Conservation (phyloP, 2,888 invertebrate species). For the Keiferia lycopersicella region DNA sequence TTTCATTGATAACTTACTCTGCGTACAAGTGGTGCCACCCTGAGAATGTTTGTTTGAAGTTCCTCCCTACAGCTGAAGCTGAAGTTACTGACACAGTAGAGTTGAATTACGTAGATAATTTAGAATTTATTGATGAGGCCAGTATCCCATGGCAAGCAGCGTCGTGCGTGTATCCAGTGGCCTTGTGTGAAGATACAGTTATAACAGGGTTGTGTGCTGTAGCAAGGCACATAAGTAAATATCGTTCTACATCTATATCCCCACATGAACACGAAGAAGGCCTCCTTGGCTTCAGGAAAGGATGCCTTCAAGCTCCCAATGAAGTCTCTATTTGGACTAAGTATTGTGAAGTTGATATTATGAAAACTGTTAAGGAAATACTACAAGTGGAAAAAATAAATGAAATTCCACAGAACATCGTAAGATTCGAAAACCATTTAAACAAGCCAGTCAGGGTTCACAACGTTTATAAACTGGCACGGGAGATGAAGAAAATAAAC, state of each 20-base stretch:
- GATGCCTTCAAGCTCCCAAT: conserved; percentile 90
- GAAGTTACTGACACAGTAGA: conserved; percentile 35
- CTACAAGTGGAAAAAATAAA: conserved; percentile 42
- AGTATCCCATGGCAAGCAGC: conserved; percentile 74
- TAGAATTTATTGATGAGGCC: conserved; percentile 50
- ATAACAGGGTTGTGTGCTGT: conserved; percentile 91
- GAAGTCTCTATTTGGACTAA: conserved; percentile 95
- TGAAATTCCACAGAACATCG: conserved; percentile 85
- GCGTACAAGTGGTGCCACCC: conserved; percentile 82
- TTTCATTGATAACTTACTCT: conserved; percentile 84
- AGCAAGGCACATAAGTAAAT: conserved; percentile 63
- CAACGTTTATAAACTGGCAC: conserved; percentile 89
- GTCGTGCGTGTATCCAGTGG: conserved; percentile 83
- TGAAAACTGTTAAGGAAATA: conserved; percentile 80
- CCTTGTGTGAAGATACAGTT: conserved; percentile 81
- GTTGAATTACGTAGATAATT: conserved; percentile 41
- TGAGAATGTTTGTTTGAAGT: conserved; percentile 62
- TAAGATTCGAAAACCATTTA: conserved; percentile 92
- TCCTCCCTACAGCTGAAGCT: conserved; percentile 50
- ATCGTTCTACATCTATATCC: conserved; percentile 39
- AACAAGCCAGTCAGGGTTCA: conserved; percentile 91
- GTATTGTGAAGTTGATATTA: conserved; percentile 93
- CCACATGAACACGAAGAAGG: conserved; percentile 65
- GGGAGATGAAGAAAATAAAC: conserved; percentile 74
- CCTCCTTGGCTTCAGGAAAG: conserved; percentile 89